Evolutionary conservation across 2,888 invertebrate genomes (phyloP).

Genomic region (Cataglyphis albicans): DNA sequence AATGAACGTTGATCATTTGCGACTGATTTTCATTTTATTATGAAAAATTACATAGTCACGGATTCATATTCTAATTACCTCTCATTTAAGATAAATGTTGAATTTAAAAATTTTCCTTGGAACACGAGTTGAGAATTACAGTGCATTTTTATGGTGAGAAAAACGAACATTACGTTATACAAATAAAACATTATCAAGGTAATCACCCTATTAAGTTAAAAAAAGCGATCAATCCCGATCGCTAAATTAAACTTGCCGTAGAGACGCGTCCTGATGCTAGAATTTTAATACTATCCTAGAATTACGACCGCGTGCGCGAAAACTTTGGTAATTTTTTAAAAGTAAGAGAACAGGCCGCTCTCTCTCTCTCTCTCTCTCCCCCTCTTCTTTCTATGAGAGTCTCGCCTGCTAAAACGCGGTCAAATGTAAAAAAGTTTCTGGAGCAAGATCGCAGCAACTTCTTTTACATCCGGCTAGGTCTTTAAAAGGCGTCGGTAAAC

Average conservation of each 20-base stretch:
- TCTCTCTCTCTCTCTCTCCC: neutral
- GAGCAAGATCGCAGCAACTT: constrained; percentile 18
- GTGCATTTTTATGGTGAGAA: neutral
- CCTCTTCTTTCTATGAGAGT: neutral
- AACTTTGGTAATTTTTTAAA: constrained; percentile 54
- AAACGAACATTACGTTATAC: neutral
- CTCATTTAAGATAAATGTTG: constrained; percentile 33
- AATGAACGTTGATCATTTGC: constrained; percentile 18
- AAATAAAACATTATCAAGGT: constrained; percentile 25
- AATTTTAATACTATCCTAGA: constrained; percentile 53
- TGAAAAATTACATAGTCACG: neutral
- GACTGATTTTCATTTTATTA: neutral
- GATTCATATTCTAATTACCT: neutral
- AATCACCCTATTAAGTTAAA: constrained; percentile 38
- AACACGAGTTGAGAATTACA: constrained; percentile 5
- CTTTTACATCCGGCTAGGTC: constrained; percentile 11
- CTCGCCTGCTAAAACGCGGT: constrained; percentile 37
- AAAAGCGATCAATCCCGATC: constrained; percentile 52
- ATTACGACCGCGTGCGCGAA: constrained; percentile 42
- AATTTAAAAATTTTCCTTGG: constrained; percentile 1
- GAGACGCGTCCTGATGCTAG: constrained; percentile 40
- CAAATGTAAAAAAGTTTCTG: constrained; percentile 35
- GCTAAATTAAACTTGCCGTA: constrained; percentile 49
- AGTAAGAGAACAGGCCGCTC: constrained; percentile 40
- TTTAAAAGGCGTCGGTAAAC: constrained; percentile 13